A percentile compares a stretch with the other conserved stretches of the same genome.
Conservation (phyloP, 2,888 invertebrate genomes). For the Noctua comes region DNA sequence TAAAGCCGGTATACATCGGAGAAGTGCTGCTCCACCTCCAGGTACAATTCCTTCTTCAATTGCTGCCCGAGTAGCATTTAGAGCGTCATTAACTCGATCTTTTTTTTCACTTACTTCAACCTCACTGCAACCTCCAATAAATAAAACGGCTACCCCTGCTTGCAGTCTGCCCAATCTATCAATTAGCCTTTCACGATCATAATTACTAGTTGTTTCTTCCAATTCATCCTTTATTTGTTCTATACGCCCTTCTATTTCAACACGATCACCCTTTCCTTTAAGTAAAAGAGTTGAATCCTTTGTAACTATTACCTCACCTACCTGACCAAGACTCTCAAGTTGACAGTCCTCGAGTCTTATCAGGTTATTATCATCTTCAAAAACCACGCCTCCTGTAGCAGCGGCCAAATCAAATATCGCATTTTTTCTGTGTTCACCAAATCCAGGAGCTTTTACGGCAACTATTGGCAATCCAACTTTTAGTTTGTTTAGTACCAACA, state of each 20-base stretch:
- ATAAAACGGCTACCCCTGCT: conserved; percentile 93
- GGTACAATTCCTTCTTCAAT: conserved; percentile 99
- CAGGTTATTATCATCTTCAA: conserved; percentile 97
- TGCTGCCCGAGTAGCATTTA: conserved; percentile 98
- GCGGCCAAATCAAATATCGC: conserved; percentile 97
- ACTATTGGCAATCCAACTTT: conserved; percentile 97
- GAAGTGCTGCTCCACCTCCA: conserved; percentile 97
- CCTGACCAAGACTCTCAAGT: conserved; percentile 94
- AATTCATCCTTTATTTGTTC: conserved; percentile 96
- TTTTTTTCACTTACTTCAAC: conserved; percentile 99
- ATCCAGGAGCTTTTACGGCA: conserved; percentile 98
- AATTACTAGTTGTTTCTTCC: conserved; percentile 94
- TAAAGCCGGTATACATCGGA: conserved; percentile 94
- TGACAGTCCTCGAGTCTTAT: conserved; percentile 96
- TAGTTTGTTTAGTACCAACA: conserved; percentile 96
- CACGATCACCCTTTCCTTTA: conserved; percentile 93
- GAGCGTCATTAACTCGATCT: conserved; percentile 97
- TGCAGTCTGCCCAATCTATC: conserved; percentile 97
- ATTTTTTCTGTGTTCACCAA: conserved; percentile 97
- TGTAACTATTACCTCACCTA: conserved; percentile 96
- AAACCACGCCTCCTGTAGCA: conserved; percentile 97
- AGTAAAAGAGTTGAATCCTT: conserved; percentile 96
- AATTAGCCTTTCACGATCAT: conserved; percentile 96
- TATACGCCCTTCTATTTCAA: conserved; percentile 94
- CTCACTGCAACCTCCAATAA: conserved; percentile 96